phyloP scores from a whole-genome alignment of 1,140 invertebrate genomes.

The Ostrea denselamellosa region DNA sequence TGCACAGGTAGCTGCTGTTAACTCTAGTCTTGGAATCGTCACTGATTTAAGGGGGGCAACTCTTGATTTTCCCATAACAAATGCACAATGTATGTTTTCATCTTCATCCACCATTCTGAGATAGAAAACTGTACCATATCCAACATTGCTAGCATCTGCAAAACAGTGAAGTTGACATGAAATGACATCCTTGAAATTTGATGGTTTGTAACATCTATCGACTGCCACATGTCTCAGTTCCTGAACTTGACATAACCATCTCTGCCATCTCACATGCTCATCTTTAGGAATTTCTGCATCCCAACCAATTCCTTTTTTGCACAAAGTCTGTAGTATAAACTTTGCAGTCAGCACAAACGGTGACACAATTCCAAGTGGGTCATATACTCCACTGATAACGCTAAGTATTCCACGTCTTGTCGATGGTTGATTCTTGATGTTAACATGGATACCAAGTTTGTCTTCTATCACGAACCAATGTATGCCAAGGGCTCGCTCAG shows the following conservation, averaged over 20 bases:
- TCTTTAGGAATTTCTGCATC: conserved; percentile 48
- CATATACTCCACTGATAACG: conserved; percentile 47
- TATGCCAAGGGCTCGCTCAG: conserved; percentile 49
- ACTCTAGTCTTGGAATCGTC: conserved; percentile 77
- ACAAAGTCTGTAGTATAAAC: conserved; percentile 53
- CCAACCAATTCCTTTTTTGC: conserved; percentile 44
- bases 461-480: conserved; percentile 52
- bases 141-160: conserved; percentile 56
- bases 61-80: conserved; percentile 69
- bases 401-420: conserved; percentile 57
- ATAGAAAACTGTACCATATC: conserved; percentile 57
- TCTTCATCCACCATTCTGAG: conserved; percentile 46
- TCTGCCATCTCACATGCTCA: conserved; percentile 41
- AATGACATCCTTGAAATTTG: conserved; percentile 35
- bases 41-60: conserved; percentile 71
- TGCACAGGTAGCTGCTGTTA: conserved; percentile 77
- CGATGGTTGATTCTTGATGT: conserved; percentile 34
- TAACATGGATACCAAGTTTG: conserved; percentile 51
- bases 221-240: conserved; percentile 40
- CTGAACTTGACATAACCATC: conserved; percentile 44
- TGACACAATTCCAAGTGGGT: conserved; percentile 56
- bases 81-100: conserved; percentile 53
- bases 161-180: conserved; percentile 55
- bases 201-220: conserved; percentile 52
- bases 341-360: conserved; percentile 53